phyloP scores from a whole-genome alignment of 1,140 invertebrate genomes.

The Drosophila fuyamai region DNA sequence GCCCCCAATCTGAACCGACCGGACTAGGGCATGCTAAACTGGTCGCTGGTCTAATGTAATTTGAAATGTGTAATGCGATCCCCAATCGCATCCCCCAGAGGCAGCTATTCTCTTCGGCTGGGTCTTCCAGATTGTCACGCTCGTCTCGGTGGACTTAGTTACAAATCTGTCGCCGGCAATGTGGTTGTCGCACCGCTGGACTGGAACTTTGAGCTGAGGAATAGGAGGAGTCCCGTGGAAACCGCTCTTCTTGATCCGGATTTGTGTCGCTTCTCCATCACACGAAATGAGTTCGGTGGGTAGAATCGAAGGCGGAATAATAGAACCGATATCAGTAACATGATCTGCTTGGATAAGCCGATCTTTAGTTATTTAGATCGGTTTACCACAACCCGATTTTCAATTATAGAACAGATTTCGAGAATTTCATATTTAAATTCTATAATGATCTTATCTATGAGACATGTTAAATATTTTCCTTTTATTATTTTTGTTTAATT shows the following conservation, averaged over 20 bases:
- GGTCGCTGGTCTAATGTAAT: conserved; percentile 25
- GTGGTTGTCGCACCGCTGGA: conserved; percentile 7
- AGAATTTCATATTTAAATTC: too few relatives aligned
- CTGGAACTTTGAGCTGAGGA: conserved; percentile 20
- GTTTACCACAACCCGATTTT: too few relatives aligned
- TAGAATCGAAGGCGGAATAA: background rate
- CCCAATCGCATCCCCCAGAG: too few relatives aligned
- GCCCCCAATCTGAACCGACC: background rate
- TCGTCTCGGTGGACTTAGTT: conserved; percentile 38
- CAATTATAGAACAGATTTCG: background rate
- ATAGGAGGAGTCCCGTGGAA: background rate
- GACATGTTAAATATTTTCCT: too few relatives aligned
- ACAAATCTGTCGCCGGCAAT: conserved; percentile 42
- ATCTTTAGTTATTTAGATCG: background rate
- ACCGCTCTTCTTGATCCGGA: conserved; percentile 12
- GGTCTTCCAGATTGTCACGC: conserved; percentile 25
- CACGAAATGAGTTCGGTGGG: conserved; percentile 25
- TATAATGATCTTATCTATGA: too few relatives aligned
- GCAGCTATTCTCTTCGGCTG: conserved; percentile 1
- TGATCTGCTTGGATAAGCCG: background rate
- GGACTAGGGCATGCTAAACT: background rate
- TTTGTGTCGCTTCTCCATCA: conserved; percentile 20
- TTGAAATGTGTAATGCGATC: conserved; percentile 27
- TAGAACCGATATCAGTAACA: background rate
- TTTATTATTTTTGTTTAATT: background rate